Conservation (phyloP, 2,113 vertebrate genomes). For the Motacilla tschutschensis region DNA sequence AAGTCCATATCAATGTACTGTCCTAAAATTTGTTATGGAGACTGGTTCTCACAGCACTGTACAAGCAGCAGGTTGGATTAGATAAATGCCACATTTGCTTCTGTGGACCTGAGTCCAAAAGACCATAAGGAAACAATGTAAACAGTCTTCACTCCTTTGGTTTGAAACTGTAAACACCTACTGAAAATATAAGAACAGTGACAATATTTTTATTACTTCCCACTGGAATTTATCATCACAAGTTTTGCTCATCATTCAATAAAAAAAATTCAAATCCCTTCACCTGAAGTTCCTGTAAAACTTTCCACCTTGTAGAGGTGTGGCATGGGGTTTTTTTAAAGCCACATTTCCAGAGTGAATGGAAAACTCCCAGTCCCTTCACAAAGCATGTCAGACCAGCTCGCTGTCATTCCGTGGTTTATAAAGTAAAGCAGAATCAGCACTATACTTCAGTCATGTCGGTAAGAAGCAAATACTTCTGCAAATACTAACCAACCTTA, state of each 20-base stretch:
- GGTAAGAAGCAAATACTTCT: background rate
- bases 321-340: background rate
- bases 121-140: background rate
- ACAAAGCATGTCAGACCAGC: background rate
- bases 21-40: background rate
- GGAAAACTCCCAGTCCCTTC: background rate
- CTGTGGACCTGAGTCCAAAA: background rate
- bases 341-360: background rate
- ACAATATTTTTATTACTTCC: background rate
- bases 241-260: background rate
- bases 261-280: background rate
- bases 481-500: conserved; percentile 80
- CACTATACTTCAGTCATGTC: background rate
- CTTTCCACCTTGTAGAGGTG: background rate
- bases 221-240: background rate
- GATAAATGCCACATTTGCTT: background rate
- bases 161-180: background rate
- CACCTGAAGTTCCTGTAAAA: background rate
- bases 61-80: background rate
- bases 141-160: background rate
- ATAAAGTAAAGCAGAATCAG: background rate
- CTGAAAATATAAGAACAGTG: background rate
- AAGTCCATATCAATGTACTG: background rate
- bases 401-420: background rate
- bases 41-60: background rate